phyloP scores from a whole-genome alignment of 35 echinoderm and acorn worm species.

The Ophioderma brevispina region DNA sequence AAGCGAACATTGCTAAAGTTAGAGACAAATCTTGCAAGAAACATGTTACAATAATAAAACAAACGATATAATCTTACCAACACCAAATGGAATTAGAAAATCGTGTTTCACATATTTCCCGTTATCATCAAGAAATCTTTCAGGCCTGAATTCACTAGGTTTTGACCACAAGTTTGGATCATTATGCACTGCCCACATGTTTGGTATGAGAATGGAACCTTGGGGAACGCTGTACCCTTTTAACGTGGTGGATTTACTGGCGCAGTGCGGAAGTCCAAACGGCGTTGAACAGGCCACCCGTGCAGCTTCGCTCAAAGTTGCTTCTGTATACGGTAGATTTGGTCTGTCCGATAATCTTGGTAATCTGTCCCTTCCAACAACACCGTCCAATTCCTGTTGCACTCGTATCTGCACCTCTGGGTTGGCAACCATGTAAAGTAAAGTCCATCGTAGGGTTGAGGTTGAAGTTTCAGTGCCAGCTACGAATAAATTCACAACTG shows the following conservation, averaged over 20 bases:
- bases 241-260: constrained; percentile 41
- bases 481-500: constrained; percentile 62
- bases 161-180: constrained; percentile 73
- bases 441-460: constrained; percentile 66
- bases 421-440: constrained; percentile 59
- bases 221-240: constrained; percentile 61
- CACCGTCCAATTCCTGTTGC: constrained; percentile 57
- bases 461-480: constrained; percentile 82
- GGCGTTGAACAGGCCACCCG: constrained; percentile 39
- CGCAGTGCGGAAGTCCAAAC: constrained; percentile 61
- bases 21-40: too few species aligned
- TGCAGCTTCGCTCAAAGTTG: constrained; percentile 49
- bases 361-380: constrained; percentile 52
- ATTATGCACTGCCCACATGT: constrained; percentile 65
- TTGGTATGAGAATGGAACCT: constrained; percentile 63
- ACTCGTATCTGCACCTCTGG: constrained; percentile 56
- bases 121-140: constrained; percentile 70
- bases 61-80: not conserved
- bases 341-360: constrained; percentile 52
- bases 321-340: constrained; percentile 60
- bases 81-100: not conserved
- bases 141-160: constrained; percentile 61
- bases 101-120: not conserved
- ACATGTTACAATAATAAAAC: too few species aligned
- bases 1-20: too few species aligned